phyloP scores from a whole-genome alignment of 2,113 vertebrate genomes.

The Hyla sarda region DNA sequence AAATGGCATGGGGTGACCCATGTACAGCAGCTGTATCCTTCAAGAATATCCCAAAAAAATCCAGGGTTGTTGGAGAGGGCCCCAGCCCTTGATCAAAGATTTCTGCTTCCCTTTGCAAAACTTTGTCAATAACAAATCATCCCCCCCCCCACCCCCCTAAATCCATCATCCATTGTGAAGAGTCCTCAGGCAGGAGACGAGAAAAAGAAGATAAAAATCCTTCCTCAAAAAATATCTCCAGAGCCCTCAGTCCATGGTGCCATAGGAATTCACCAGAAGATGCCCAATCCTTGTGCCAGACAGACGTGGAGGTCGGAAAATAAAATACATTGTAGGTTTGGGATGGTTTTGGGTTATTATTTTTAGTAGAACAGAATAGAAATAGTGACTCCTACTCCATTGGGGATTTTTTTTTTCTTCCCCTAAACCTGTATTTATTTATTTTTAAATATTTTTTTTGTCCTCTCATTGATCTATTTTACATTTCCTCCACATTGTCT shows the following conservation, averaged over 20 bases:
- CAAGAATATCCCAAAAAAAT: no score
- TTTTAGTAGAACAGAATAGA: no score
- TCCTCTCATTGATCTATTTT: no score
- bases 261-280: neutral
- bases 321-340: no score
- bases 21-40: no score
- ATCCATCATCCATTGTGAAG: conserved; percentile 2
- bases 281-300: no score
- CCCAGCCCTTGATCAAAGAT: neutral
- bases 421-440: neutral
- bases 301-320: no score
- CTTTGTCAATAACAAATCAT: neutral
- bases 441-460: no score
- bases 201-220: neutral
- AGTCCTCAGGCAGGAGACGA: neutral
- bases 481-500: neutral
- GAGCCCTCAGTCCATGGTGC: neutral
- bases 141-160: no score
- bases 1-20: neutral
- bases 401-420: neutral
- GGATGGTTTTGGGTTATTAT: no score
- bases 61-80: neutral
- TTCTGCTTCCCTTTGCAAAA: neutral
- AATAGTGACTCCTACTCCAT: no score
- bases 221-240: neutral